These are phyloP conservation scores for Drosophila mimetica DNA, from an alignment of 2,888 invertebrate genomes.

Conservation along the genomic window DNA sequence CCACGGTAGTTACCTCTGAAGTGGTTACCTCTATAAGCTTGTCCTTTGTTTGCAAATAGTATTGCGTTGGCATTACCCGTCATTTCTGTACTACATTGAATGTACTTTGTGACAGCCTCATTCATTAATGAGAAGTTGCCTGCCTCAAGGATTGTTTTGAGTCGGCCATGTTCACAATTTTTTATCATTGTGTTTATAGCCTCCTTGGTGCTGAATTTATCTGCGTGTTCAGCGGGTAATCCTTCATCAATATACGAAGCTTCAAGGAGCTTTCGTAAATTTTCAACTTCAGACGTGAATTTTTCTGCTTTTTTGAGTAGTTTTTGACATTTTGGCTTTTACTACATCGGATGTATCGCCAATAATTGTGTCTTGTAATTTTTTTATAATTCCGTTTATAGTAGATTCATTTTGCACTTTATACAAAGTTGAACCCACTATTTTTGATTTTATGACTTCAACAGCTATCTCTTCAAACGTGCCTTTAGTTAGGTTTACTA, in stretches of 20 bases:
- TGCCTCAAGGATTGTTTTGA: too few species aligned
- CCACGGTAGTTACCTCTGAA: too few species aligned
- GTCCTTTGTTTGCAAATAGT: too few species aligned
- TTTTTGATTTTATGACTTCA: too few species aligned
- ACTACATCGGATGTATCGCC: not conserved
- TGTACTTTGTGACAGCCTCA: too few species aligned
- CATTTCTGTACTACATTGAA: too few species aligned
- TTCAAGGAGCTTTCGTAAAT: not conserved
- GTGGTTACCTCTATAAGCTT: too few species aligned
- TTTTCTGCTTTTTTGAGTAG: not conserved
- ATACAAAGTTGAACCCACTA: too few species aligned
- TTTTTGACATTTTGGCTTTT: not conserved
- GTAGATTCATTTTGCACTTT: too few species aligned
- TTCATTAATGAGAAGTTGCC: too few species aligned
- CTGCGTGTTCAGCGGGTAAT: not conserved
- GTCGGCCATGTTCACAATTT: too few species aligned
- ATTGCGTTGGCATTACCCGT: too few species aligned
- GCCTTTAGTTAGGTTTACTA: not conserved
- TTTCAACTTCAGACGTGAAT: not conserved
- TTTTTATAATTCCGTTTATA: not conserved
- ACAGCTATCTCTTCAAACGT: slow-evolving; percentile 1
- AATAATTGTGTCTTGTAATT: not conserved
- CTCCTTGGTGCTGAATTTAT: not conserved
- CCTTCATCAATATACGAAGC: slow-evolving; percentile 1
- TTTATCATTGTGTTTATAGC: not conserved